Conservation (phyloP, 1,140 invertebrate species). For the Papilio helenus region DNA sequence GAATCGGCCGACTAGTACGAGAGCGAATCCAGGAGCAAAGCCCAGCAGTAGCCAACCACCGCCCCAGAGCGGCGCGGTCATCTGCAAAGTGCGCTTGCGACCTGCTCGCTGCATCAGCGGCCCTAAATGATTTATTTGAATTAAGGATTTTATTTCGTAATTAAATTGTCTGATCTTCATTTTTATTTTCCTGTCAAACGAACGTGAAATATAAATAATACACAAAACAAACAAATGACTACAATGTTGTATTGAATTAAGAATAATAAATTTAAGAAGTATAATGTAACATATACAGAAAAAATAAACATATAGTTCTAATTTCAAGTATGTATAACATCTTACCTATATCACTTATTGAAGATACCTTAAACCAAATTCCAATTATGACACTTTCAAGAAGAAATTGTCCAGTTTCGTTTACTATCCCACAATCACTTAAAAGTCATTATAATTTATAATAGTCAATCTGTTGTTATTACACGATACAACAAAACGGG, state of each 20-base stretch:
- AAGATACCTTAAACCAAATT: conserved; percentile 19
- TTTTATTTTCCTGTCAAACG: no score
- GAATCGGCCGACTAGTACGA: conserved; percentile 80
- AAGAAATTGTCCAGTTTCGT: not conserved
- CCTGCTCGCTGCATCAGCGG: conserved; percentile 80
- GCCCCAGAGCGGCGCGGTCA: conserved; percentile 82
- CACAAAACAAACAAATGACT: not conserved
- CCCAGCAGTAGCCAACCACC: conserved; percentile 83
- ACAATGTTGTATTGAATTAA: not conserved
- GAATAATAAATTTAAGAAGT: not conserved
- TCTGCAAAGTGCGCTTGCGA: conserved; percentile 73
- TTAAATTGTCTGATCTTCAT: no score
- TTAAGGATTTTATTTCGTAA: no score
- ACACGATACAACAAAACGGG: conserved; percentile 8
- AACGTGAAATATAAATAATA: not conserved
- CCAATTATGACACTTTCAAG: conserved; percentile 26
- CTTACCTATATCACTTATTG: not conserved
- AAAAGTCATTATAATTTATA: conserved; percentile 8
- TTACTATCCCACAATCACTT: conserved; percentile 27
- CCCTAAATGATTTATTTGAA: conserved; percentile 41
- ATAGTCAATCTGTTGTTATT: not conserved
- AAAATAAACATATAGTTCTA: not conserved
- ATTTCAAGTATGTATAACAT: not conserved
- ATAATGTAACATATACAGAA: not conserved
- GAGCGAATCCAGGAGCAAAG: conserved; percentile 63